Conservation (phyloP, 2,797 vertebrate genomes). For the Morus bassanus region DNA sequence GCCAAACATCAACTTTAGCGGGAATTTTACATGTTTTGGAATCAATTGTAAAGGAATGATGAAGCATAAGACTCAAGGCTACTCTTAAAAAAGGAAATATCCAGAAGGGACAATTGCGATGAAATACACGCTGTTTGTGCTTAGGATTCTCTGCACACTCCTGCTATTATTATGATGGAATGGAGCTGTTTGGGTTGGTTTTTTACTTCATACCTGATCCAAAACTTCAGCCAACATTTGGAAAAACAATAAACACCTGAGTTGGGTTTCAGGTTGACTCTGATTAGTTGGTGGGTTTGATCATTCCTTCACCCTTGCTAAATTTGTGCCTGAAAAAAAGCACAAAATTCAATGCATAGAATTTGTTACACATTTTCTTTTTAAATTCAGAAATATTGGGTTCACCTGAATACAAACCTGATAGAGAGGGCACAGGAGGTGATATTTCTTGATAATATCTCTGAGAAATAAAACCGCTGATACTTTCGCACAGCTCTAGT, state of each 20-base stretch:
- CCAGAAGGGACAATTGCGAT: not conserved
- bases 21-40: not conserved
- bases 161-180: not conserved
- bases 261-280: not conserved
- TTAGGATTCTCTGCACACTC: not conserved
- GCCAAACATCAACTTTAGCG: too few species aligned
- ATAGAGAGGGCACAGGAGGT: not conserved
- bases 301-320: not conserved
- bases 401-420: not conserved
- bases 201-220: not conserved
- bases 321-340: not conserved
- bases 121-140: not conserved
- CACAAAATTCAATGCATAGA: not conserved
- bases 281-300: not conserved
- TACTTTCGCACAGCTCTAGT: slow-evolving; percentile 14
- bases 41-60: not conserved
- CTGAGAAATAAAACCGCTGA: slow-evolving; percentile 31
- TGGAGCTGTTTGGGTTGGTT: not conserved
- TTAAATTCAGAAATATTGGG: not conserved
- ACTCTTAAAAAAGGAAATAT: not conserved
- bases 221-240: not conserved
- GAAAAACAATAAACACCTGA: not conserved
- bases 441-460: slow-evolving; percentile 10
- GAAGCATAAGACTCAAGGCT: not conserved
- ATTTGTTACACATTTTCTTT: not conserved